Percentiles rank a stretch among this genome's conserved stretches.
Evolutionary conservation across 2,113 vertebrate genomes (phyloP).

Genomic region (Tragelaphus scriptus): DNA sequence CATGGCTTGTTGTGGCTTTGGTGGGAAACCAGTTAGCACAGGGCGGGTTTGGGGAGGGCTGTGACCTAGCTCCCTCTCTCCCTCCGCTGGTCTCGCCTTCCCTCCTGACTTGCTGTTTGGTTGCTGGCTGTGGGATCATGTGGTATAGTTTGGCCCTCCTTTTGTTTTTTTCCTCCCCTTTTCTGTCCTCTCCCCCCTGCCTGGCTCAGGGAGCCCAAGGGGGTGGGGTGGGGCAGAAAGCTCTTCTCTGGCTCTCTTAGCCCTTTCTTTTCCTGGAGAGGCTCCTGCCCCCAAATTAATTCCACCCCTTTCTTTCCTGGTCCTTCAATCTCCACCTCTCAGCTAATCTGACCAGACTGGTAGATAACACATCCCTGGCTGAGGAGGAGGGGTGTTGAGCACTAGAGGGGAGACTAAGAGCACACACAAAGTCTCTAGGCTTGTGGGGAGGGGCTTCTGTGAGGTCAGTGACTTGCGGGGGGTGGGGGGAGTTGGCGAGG

Average conservation of each 20-base stretch:
- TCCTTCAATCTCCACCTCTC: neutral
- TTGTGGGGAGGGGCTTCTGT: neutral
- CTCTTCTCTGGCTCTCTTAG: neutral
- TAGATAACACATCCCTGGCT: neutral
- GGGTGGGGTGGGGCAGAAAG: neutral
- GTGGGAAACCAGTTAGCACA: neutral
- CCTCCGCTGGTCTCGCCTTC: neutral
- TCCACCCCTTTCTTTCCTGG: neutral
- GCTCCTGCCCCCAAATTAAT: neutral
- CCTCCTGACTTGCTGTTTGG: slow-evolving; percentile 61
- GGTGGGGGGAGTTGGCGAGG: neutral
- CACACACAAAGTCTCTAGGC: neutral
- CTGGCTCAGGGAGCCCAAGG: neutral
- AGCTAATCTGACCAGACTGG: neutral
- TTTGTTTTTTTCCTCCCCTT: slow-evolving; percentile 39
- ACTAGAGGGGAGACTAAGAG: neutral
- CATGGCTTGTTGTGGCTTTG: neutral
- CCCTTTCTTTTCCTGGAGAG: neutral
- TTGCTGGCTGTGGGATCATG: slow-evolving; percentile 53
- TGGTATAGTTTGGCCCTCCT: slow-evolving; percentile 38
- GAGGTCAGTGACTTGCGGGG: neutral
- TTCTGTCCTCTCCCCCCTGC: slow-evolving; percentile 4
- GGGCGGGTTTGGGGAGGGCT: neutral
- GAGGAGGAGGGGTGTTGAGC: neutral
- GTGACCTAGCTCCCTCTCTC: neutral